Evolutionary conservation across 30 jellyfish, hydroid and myxozoan species (phyloP).

Genomic region (Aurelia aurita): DNA sequence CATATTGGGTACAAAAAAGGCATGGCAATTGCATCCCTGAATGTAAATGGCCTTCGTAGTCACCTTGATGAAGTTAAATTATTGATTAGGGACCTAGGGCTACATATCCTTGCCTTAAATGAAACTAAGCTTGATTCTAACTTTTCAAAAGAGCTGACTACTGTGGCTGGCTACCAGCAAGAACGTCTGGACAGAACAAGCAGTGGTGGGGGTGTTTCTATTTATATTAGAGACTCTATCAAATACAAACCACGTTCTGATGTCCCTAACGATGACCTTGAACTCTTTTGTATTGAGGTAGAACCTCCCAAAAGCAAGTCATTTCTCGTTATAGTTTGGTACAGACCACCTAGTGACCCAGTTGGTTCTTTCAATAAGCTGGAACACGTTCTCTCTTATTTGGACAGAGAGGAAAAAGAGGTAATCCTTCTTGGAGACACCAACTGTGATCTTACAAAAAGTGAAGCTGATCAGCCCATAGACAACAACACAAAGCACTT

Average conservation of each 20-base stretch:
- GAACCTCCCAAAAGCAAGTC: no score
- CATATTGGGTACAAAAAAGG: no score
- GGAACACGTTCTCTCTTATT: no score
- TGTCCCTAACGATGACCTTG: conserved; percentile 40
- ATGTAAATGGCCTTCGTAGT: conserved; percentile 22
- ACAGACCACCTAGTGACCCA: no score
- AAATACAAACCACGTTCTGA: conserved; percentile 3
- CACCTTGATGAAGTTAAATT: conserved; percentile 10
- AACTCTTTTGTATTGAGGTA: conserved; percentile 29
- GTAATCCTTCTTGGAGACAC: conserved; percentile 33
- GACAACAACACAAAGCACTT: not conserved
- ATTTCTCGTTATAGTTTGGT: conserved; percentile 25
- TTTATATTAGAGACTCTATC: no score
- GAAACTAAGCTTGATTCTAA: no score
- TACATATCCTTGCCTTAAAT: conserved; percentile 23
- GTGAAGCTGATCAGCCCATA: conserved; percentile 10
- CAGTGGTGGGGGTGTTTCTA: conserved; percentile 45
- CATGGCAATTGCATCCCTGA: no score
- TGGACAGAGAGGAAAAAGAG: conserved; percentile 15
- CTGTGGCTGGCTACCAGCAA: conserved; percentile 29
- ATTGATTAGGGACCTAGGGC: conserved; percentile 15
- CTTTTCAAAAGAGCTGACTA: conserved; percentile 12
- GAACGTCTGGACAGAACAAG: conserved; percentile 3
- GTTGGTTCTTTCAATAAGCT: conserved; percentile 24
- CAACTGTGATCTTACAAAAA: conserved; percentile 17